Evolutionary conservation across 2,113 vertebrate species (phyloP).

Genomic region (Eretmochelys imbricata): DNA sequence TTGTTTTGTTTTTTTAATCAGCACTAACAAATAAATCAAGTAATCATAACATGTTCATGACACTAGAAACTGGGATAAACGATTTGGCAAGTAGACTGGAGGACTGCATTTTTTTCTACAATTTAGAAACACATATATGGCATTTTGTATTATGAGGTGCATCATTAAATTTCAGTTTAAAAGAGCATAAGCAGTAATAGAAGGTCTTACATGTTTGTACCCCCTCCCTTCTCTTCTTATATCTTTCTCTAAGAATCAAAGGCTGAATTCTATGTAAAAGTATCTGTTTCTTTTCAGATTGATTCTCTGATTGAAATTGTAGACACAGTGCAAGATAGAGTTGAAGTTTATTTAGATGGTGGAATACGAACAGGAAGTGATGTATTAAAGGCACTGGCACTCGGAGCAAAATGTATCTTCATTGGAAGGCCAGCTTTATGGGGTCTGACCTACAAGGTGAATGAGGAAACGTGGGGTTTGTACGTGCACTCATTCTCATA

Average conservation of each 20-base stretch:
- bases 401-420: conserved; percentile 94
- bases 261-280: not conserved
- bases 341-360: conserved; percentile 93
- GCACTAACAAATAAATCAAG: not conserved
- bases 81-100: not conserved
- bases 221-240: not conserved
- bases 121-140: not conserved
- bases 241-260: not conserved
- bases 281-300: conserved; percentile 80
- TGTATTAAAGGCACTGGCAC: conserved; percentile 90
- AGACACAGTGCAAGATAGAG: conserved; percentile 85
- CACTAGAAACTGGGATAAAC: not conserved
- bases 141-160: not conserved
- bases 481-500: not conserved
- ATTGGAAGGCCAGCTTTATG: conserved; percentile 93
- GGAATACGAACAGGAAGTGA: conserved; percentile 93
- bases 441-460: conserved; percentile 95
- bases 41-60: not conserved
- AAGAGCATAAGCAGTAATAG: not conserved
- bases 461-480: not conserved
- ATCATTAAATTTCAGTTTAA: rapidly evolving
- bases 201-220: not conserved
- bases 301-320: conserved; percentile 92
- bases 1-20: not conserved
- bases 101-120: not conserved